Evolutionary conservation across 2,797 vertebrate species (phyloP), one percentile per base, ranked within the genome.

Genomic region (Hippocampus kuda): DNA sequence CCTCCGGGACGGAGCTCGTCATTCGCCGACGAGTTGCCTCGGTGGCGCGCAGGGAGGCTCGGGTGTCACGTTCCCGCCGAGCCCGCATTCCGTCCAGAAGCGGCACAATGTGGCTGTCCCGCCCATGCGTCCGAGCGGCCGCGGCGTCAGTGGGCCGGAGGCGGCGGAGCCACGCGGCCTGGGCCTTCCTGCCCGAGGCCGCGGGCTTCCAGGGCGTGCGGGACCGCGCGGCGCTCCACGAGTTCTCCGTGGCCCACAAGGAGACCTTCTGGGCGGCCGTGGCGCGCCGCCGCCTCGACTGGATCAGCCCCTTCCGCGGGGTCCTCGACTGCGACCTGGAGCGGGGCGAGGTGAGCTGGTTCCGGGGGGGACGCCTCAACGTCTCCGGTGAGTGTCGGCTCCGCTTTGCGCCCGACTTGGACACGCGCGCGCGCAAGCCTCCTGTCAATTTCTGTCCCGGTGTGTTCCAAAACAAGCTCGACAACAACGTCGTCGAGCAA

Each of bases 311-410:
- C 0, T 95, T 92, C 82, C 84, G 89, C 71, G 88, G 86, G 0
- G 93, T 93, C 18, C 89, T 86, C 70, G 88, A 92, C 82, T 92
- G 90, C 59, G 92, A 94, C 72, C 80, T 91, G 3, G 74, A 59
- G 65, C 81, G 68, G 22, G 89, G 93, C 18, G 84, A 76, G 65
- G 88, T 94, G 34, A 85, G 77, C 67, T 98, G 96, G 96, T 98
- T 98, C 80, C 87, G 90, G 66, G 95, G 95, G 54, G 96, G 96
- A 57, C 89, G 90, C 71, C 85, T 97, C 3, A 97, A 98, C 56
- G 94, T 97, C 42, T 95, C 95, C 1, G 95, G 95, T 97, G 88
- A 94, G 91, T 46, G 30, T 2, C 10, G 16, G 51, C 22, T 22
- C 5, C 22, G 20, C 48, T 49, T 49, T 20, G 16, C 16, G 42